Evolutionary conservation across 35 echinoderm and acorn worm genomes (phyloP), one percentile per base, ranked within the genome.

Genomic region (Apostichopus californicus): DNA sequence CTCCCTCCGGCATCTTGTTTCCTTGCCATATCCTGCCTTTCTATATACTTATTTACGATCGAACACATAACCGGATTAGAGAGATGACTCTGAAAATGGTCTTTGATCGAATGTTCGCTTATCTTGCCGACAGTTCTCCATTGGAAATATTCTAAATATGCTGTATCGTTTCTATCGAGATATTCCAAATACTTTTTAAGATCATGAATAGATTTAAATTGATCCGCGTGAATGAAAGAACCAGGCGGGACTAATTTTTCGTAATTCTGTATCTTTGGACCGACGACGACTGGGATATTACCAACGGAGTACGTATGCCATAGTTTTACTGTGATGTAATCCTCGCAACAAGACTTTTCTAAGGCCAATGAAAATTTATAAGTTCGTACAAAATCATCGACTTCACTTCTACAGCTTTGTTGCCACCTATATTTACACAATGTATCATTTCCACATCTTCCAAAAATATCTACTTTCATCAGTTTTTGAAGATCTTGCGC

Each of bases 271-370:
- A 46, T 17, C 18, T 55, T 79, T 8, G 93, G 78, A 15, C 93
- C 93, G 5, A 80, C 17, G 4, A 85, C 87, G 5, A 94, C 58
- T 2, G 93, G 93, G 5, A 94, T 78, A 10, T 17, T 88, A n/a
- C 82, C 58, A 0, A 77, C 1, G 1, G 26, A 5, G 25, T 22
- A 87, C 15, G 83, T 21, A 54, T 78, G 25, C 94, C 94, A 95
- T 24, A 95, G 83, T 80, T 95, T 95, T 77, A 93, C 91, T 9
- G 94, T 95, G 64, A 95, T 92, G 78, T 95, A 95, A 72, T 95
- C 94, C 15, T 79, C 77, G 26, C 94, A 95, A 21, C 86, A 87
- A 28, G 56, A 72, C 24, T 95, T 95, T 77, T 95, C 94, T 63
- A 95, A 88, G 8, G 94, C 83, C 17, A 95, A 55, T 52, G 25